Conservation (phyloP, 2,113 vertebrate species). For the Toxostoma redivivum region DNA sequence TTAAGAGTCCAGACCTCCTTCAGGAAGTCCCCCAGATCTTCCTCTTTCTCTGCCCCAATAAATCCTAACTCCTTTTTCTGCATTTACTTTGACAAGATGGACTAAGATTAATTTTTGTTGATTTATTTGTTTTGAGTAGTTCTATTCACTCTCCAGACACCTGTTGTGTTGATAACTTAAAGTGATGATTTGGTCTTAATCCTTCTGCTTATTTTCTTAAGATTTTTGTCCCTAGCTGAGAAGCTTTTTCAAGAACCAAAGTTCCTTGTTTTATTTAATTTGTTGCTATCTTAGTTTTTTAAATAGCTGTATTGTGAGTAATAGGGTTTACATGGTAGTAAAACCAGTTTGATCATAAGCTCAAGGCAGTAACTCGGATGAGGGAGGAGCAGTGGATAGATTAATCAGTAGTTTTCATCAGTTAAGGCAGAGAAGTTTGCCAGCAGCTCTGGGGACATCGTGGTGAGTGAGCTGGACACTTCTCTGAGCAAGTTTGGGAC, state of each 20-base stretch:
- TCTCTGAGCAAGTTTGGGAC: rapidly evolving
- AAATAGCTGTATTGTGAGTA: background rate
- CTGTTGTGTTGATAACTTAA: background rate
- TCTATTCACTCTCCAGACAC: background rate
- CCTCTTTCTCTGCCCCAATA: background rate
- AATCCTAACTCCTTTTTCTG: background rate
- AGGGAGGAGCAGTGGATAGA: background rate
- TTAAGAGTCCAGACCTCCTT: background rate
- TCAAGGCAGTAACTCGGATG: background rate
- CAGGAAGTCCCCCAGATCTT: background rate
- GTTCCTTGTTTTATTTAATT: background rate
- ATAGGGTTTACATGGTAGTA: background rate
- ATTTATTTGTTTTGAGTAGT: background rate
- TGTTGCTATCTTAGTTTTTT: background rate
- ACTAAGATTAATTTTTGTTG: background rate
- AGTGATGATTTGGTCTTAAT: background rate
- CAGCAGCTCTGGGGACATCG: background rate
- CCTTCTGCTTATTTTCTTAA: background rate
- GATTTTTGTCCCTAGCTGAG: background rate
- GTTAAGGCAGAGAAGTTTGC: background rate
- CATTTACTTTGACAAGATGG: background rate
- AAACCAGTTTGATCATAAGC: conserved; percentile 13
- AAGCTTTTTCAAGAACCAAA: background rate
- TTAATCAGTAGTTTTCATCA: conserved; percentile 9
- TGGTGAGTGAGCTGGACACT: background rate